Base-by-base conservation (phyloP, 64 coral and sea anemone genomes). In the Astreopora myriophthalma region DNA sequence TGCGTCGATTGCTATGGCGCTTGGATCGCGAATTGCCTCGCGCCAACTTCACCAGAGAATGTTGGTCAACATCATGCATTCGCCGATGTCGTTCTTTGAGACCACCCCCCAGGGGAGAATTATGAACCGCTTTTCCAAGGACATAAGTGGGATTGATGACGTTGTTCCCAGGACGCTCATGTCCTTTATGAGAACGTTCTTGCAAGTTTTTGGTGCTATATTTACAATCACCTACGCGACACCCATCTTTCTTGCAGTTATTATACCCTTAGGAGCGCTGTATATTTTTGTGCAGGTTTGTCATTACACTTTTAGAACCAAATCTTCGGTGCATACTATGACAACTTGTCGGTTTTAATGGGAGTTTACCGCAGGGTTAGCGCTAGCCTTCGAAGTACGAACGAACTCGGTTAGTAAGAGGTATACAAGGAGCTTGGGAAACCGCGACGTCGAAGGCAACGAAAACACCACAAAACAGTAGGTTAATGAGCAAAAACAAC, bases 81-180 rank as follows among this genome's bases (percentile, higher is more conserved):
- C 87, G 2, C 65, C 80, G 3, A 94, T 98, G 92, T 66, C 83
- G 1, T 98, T 98, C 39, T 98, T 98, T 72, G 95, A 98, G 95
- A 98, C 91, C 70, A 98, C 95, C 36, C 95, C 95, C 0, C 83
- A 85, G 19, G 95, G 95, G n/a, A 90, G 95, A 9, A 98, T 98
- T 66, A 89, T 98, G 16, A 98, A 98, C 46, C 87, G 95, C 28
- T 98, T 98, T 46, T 98, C 95, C 30, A 98, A 98, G 46, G 95
- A 98, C 49, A 92, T 98, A 39, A 64, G 66, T 55, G 95, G 93
- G 11, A 94, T 98, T 64, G 95, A 98, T 74, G 92, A 94, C n/a
- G 79, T 89, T 38, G 34, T 98, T 3, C 95, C 95, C 27, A 34
- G 29, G 13, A 84, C 38, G 5, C 28, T 94, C 3, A 34, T 37